Evolutionary conservation across 2,113 vertebrate species (phyloP), one percentile per base, ranked within the genome.

Genomic region (Butorides virescens): DNA sequence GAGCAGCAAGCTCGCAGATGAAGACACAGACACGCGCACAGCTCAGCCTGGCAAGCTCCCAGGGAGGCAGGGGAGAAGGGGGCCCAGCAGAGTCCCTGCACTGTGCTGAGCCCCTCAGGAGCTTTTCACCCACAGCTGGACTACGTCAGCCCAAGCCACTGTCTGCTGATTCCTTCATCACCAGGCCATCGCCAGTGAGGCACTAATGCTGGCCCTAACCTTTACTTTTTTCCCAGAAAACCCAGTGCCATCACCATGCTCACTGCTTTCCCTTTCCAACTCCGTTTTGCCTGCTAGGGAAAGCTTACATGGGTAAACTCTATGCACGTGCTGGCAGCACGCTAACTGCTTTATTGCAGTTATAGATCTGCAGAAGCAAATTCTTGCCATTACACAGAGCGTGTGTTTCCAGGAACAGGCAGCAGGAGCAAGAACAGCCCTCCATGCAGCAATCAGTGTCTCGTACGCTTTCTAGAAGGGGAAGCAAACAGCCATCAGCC

Each of bases 401-500:
- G 2, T 22, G 53, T n/a, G 39, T 71, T 66, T 72, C 66, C 61
- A 82, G 55, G 50, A 86, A 15, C 19, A 61, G 86, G 86, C 7
- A 7, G 47, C 5, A 14, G 76, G 17, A 91, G 30, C 0, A 1
- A 81, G 70, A 85, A 52, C 25, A 85, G 11, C 44, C 36, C 56
- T 84, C 32, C 5, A 1, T 29, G 36, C 81, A 94, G 88, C 91
- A 52, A 46, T 61, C 76, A 34, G 56, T 1, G 53, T 44, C 75
- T 61, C 3, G 1, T 53, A 13, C 0, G 0, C 90, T 50, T 58
- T 88, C 56, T 27, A 77, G 76, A 80, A 85, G 67, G 22, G 70
- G 88, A 93, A 77, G 91, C 61, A 91, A 94, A 84, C 79, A 78
- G 75, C 50, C 49, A 37, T 65, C 76, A 93, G 73, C 79, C 88